phyloP scores from a whole-genome alignment of 1,140 invertebrate genomes.

The Eubasilissa regina region DNA sequence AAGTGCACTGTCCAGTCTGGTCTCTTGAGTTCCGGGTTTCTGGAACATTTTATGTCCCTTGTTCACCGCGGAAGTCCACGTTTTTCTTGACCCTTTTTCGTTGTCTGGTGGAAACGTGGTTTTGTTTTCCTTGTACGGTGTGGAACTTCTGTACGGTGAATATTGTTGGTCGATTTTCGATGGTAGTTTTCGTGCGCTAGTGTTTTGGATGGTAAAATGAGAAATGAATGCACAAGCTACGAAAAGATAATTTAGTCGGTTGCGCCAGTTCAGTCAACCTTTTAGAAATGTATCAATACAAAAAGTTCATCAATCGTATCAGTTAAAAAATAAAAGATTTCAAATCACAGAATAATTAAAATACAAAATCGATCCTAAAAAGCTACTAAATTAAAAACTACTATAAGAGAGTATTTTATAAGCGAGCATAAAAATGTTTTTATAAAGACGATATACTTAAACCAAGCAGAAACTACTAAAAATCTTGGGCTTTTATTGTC shows the following conservation, averaged over 20 bases:
- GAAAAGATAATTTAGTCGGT: conserved; percentile 16
- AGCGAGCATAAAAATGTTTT: conserved; percentile 4
- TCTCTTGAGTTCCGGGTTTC: conserved; percentile 65
- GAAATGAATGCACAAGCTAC: conserved; percentile 27
- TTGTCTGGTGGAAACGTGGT: conserved; percentile 54
- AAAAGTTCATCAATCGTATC: neutral
- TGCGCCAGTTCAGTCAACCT: neutral
- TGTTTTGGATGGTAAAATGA: conserved; percentile 30
- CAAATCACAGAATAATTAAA: conserved; percentile 4
- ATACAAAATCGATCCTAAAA: conserved; percentile 2
- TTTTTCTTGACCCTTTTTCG: conserved; percentile 54
- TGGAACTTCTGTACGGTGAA: conserved; percentile 48
- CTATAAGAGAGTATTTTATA: neutral
- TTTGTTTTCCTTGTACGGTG: conserved; percentile 63
- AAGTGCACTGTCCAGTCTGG: conserved; percentile 72
- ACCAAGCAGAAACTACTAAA: conserved; percentile 6
- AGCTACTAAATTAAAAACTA: conserved; percentile 29
- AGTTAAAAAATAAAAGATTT: conserved; percentile 17
- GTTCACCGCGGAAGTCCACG: conserved; percentile 40
- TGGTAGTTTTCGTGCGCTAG: conserved; percentile 52
- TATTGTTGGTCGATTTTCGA: conserved; percentile 54
- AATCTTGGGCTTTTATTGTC: neutral
- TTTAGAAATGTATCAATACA: neutral
- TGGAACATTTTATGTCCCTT: conserved; percentile 48
- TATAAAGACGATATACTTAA: neutral